Evolutionary conservation across 2,888 invertebrate species (phyloP).

Genomic region (Cryptus armator): DNA sequence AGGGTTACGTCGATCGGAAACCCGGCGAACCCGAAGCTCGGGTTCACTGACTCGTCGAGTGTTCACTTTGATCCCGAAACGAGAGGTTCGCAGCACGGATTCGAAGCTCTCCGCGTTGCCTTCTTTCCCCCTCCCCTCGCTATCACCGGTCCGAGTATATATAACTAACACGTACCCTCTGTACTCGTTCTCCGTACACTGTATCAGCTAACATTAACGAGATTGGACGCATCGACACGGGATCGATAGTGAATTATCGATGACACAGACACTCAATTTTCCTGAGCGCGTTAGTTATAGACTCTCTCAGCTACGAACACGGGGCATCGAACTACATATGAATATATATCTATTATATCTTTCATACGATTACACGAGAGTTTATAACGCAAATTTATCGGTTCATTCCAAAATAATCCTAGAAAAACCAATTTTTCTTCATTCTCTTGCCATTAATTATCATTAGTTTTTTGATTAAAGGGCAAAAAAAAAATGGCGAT

Average conservation of each 20-base stretch:
- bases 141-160: not conserved
- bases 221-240: conserved; percentile 59
- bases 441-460: not conserved
- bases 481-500: too few relatives aligned
- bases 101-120: conserved; percentile 62
- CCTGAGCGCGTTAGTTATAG: conserved; percentile 55
- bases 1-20: conserved; percentile 61
- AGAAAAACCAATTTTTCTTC: not conserved
- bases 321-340: conserved; percentile 17
- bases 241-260: conserved; percentile 69
- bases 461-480: not conserved
- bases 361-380: not conserved
- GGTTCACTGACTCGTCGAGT: conserved; percentile 72
- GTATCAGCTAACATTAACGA: conserved; percentile 66
- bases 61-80: conserved; percentile 71
- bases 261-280: conserved; percentile 69
- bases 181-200: conserved; percentile 45
- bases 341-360: conserved; percentile 23
- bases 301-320: conserved; percentile 48
- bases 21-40: conserved; percentile 67
- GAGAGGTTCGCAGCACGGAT: conserved; percentile 67
- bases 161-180: conserved; percentile 16
- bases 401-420: not conserved
- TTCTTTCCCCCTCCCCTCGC: not conserved
- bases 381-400: conserved; percentile 1